Base-by-base conservation (phyloP, 2,113 vertebrate genomes). In the Ellobius talpinus region DNA sequence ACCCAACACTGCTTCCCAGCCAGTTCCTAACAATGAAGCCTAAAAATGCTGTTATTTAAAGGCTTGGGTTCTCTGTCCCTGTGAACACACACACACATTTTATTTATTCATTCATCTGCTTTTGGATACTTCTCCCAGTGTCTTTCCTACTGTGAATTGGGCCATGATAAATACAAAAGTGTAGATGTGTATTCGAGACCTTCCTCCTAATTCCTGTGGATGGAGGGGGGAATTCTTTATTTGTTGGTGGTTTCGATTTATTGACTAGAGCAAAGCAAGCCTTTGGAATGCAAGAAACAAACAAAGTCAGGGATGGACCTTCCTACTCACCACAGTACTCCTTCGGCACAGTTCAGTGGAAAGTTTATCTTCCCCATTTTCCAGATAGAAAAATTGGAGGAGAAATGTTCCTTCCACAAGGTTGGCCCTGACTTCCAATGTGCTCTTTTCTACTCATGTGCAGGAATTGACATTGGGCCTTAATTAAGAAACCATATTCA, bases 401-500 rank as follows among this genome's bases (percentile, higher is more conserved):
- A 84, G 72, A 73, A 87, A 24, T 72, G 47, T 63, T 91, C 13
- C 58, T 61, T 90, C 72, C 11, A 6, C 31, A 33, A 74, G 70
- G 84, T 87, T 93, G 90, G 93, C 79, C 42, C 91, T 14, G 0
- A 61, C 68, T 61, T 94, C 58, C 65, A 24, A 33, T 72, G 70
- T 89, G 12, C 85, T 79, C 42, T 93, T 94, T 94, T 94, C 68
- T 72, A 84, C 79, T 90, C 93, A 72, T 81, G 89, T 52, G n/a
- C 50, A 61, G 90, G 66, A 91, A 94, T 42, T 76, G 90, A 96
- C 84, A 66, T 45, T 72, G 63, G 78, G 45, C 2, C 58, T 95
- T 94, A 88, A 94, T 91, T 95, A 97, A 94, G 91, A 94, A 92
- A 87, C 66, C 14, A 1, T 89, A 76, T 95, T 96, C 84, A 55